phyloP scores from a whole-genome alignment of 1,140 invertebrate genomes.

The Sycobia sp. region DNA sequence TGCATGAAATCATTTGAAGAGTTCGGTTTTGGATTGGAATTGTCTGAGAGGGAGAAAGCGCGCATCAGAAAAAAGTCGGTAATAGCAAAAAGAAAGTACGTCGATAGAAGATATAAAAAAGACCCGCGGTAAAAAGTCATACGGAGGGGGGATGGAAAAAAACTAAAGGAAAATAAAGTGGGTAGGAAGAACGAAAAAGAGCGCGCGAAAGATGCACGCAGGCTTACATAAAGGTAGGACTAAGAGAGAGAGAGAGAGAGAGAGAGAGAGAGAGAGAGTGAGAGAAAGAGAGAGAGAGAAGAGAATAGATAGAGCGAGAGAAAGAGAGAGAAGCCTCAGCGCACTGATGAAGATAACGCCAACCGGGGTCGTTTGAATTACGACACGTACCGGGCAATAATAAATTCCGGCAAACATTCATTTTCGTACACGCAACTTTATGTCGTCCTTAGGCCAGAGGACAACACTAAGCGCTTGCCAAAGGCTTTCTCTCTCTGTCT shows the following conservation, averaged over 20 bases:
- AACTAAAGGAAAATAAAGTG: too few species aligned
- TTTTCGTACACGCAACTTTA: constrained; percentile 63
- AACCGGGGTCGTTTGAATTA: constrained; percentile 56
- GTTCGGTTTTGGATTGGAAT: too few species aligned
- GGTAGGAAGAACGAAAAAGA: too few species aligned
- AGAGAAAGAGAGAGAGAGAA: constrained; percentile 6
- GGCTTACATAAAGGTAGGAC: too few species aligned
- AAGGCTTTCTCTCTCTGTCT: too few species aligned
- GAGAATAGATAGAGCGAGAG: neutral
- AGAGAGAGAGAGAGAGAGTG: neutral
- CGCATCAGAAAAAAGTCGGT: neutral
- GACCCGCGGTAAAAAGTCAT: too few species aligned
- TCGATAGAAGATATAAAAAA: neutral
- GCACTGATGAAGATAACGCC: constrained; percentile 61
- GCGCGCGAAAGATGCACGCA: too few species aligned
- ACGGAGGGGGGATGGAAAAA: too few species aligned
- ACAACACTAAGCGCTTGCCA: constrained; percentile 51
- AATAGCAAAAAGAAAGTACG: neutral
- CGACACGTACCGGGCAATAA: constrained; percentile 56
- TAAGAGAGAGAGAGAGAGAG: neutral
- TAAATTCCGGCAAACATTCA: constrained; percentile 62
- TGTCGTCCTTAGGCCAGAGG: constrained; percentile 54
- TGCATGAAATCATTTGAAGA: too few species aligned
- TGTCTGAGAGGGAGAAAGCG: neutral
- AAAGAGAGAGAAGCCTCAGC: neutral